Evolutionary conservation across 2,797 vertebrate species (phyloP), one percentile per base, ranked within the genome.

Genomic region (Eidolon dupreanum): DNA sequence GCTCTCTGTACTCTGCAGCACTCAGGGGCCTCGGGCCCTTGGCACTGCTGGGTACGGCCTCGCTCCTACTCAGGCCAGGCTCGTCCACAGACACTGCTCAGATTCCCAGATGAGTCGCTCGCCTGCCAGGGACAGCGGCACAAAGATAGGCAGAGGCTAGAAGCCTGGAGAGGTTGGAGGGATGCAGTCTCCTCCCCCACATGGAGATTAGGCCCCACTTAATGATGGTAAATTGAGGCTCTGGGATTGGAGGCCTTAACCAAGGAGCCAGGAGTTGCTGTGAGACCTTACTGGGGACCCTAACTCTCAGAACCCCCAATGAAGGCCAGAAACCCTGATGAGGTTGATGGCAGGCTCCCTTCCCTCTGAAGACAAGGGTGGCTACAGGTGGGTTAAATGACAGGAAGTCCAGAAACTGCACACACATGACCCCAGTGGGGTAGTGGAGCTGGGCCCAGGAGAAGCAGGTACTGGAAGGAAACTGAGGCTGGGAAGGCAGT

Each of bases 21-120:
- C 51, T 20, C 63, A 46, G 46, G 68, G 51, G 3, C 74, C 31
- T n/a, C 26, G 16, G 26, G 33, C 66, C 12, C 46, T 31, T 3
- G 19, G 31, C 36, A 0, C 26, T 17, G 5, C 57, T 75, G 59
- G 68, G 41, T 51, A 17, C 1, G 0, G 28, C 28, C 13, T 1
- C 8, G 1, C 7, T 11, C 41, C 41, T 17, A 6, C 53, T 31
- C 41, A 63, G 73, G 51, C 19, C 16, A 46, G 66, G 11, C 49
- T 81, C 41, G 51, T 55, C n/a, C 11, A 20, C 53, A 12, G 31
- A 71, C 1, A 1, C 53, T 1, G 3, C 6, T 3, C 17, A 0
- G 12, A 53, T 8, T 1, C 33, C 43, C n/a, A 81, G 38, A 28
- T 0, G 36, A 85, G 19, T 8, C 1, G 9, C 66, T n/a, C 1